A percentile compares a stretch with the other conserved stretches of the same genome.
Conservation (phyloP, 1,140 invertebrate species). For the Pygmarrhopalites habei region DNA sequence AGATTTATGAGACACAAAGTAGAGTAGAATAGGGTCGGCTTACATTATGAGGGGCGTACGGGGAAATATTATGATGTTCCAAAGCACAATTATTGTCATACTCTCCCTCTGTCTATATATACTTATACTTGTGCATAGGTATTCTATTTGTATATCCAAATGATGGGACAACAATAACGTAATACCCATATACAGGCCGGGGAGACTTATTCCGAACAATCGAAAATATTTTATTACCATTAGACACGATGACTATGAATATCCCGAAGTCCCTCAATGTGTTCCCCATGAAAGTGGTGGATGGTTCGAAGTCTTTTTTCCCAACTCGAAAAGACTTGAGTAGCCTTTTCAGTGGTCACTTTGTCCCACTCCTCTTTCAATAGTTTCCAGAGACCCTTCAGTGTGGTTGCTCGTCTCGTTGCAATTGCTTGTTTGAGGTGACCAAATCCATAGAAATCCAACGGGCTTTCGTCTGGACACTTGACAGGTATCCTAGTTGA, state of each 20-base stretch:
- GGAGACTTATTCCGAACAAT: not conserved
- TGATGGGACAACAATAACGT: too few relatives aligned
- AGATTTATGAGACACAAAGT: too few relatives aligned
- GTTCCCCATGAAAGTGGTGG: not conserved
- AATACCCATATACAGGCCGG: too few relatives aligned
- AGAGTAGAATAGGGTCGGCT: too few relatives aligned
- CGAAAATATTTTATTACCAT: not conserved
- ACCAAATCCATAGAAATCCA: slow-evolving; percentile 18
- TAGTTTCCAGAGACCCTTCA: slow-evolving; percentile 12
- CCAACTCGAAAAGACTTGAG: not conserved
- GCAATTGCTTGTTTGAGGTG: slow-evolving; percentile 9
- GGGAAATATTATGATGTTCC: too few relatives aligned
- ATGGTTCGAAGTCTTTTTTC: not conserved
- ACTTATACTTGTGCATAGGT: too few relatives aligned
- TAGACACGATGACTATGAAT: not conserved
- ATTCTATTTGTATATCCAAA: too few relatives aligned
- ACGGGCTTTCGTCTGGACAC: slow-evolving; percentile 6
- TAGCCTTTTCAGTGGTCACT: not conserved
- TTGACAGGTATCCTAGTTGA: slow-evolving; percentile 15
- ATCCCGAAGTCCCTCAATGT: too few relatives aligned
- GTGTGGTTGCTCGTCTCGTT: not conserved
- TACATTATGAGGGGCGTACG: too few relatives aligned
- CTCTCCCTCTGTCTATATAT: too few relatives aligned
- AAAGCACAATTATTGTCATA: too few relatives aligned
- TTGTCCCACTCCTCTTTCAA: slow-evolving; percentile 3